Percentiles rank a stretch among this genome's conserved stretches.
phyloP scores from a whole-genome alignment of 2,888 invertebrate genomes.

The Thalpophila matura region DNA sequence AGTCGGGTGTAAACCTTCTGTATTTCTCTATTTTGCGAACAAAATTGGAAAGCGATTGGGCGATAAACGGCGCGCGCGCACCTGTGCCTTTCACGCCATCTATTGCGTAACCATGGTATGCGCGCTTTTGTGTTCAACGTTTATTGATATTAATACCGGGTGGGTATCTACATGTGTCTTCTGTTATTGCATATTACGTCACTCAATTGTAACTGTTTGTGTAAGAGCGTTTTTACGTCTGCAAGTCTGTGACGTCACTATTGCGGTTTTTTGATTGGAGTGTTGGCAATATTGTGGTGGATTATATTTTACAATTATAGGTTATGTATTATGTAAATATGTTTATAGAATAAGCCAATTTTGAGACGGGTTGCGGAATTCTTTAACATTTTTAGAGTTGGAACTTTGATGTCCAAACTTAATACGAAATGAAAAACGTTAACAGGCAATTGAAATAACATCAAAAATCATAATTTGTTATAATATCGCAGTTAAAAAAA shows the following conservation, averaged over 20 bases:
- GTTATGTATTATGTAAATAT: neutral
- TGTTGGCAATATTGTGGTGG: constrained; percentile 21
- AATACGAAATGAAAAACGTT: neutral
- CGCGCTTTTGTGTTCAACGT: constrained; percentile 53
- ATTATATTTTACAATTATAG: neutral
- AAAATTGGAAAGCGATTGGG: constrained; percentile 67
- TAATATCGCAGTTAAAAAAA: neutral
- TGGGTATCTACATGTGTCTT: constrained; percentile 44
- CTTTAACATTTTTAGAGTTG: neutral
- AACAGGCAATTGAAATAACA: neutral
- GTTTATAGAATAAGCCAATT: too few relatives aligned
- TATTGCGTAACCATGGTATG: constrained; percentile 59
- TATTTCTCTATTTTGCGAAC: constrained; percentile 17
- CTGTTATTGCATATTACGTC: constrained; percentile 50
- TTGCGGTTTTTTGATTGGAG: neutral
- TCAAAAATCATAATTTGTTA: neutral
- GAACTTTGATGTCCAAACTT: neutral
- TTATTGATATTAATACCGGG: constrained; percentile 58
- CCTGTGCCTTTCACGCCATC: constrained; percentile 68
- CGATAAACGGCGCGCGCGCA: constrained; percentile 59
- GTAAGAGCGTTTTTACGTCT: constrained; percentile 23
- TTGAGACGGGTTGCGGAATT: neutral
- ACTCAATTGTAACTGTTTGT: constrained; percentile 28
- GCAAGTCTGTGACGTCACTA: neutral
- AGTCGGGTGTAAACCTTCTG: constrained; percentile 36